Evolutionary conservation across 2,113 vertebrate species (phyloP).

Genomic region (Oreochromis spilurus): DNA sequence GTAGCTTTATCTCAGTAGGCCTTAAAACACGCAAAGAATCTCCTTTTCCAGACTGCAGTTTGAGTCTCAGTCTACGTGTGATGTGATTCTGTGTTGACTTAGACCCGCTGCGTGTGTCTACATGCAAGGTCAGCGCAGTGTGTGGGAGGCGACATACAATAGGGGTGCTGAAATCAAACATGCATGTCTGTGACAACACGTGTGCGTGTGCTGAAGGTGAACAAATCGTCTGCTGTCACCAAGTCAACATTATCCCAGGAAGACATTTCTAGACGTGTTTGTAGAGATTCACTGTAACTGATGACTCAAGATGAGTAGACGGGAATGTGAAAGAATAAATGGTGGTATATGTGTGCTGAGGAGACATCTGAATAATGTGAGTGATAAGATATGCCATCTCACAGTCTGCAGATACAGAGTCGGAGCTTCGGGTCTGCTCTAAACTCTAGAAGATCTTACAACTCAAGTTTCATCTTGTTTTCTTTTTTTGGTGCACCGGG

Average conservation of each 20-base stretch:
- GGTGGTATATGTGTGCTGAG: background rate
- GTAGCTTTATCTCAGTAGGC: background rate
- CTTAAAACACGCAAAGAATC: background rate
- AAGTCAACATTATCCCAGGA: slow-evolving; percentile 11
- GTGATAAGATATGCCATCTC: background rate
- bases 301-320: background rate
- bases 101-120: background rate
- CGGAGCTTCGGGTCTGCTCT: background rate
- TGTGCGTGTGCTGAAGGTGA: background rate
- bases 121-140: slow-evolving; percentile 9
- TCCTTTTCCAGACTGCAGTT: background rate
- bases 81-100: background rate
- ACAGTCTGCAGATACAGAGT: background rate
- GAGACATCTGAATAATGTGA: background rate
- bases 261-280: background rate
- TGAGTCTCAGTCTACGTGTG: background rate
- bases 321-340: background rate
- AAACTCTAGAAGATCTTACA: background rate
- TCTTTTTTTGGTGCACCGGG: background rate
- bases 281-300: background rate
- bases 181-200: background rate
- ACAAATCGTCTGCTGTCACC: slow-evolving; percentile 23
- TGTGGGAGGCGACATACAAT: slow-evolving; percentile 29
- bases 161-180: slow-evolving; percentile 35
- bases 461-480: background rate